Conservation (phyloP, 2,113 vertebrate species). For the Hippolais icterina region DNA sequence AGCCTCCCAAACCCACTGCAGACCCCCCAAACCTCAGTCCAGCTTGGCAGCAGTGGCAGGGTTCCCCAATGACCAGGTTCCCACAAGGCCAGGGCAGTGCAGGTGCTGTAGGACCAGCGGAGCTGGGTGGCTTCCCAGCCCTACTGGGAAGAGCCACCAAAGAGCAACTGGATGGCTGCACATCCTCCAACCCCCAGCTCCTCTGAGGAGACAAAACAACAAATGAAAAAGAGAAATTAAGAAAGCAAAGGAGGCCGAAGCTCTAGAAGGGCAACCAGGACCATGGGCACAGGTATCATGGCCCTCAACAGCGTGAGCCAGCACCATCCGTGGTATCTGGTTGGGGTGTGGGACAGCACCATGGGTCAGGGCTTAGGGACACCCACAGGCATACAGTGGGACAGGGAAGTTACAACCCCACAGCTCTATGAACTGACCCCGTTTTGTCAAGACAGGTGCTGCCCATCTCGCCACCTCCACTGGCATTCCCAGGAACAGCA, state of each 20-base stretch:
- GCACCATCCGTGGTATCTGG: accelerated
- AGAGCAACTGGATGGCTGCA: background rate
- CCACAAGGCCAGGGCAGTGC: background rate
- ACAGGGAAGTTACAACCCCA: background rate
- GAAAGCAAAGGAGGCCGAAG: background rate
- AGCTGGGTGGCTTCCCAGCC: background rate
- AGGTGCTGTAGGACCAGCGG: accelerated
- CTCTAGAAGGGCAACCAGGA: background rate
- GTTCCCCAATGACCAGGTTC: background rate
- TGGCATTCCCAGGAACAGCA: background rate
- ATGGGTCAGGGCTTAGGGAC: background rate
- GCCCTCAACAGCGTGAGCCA: accelerated
- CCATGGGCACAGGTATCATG: accelerated
- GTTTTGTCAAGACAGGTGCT: background rate
- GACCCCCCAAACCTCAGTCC: background rate
- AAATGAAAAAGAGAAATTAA: background rate
- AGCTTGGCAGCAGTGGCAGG: background rate
- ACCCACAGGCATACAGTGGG: background rate
- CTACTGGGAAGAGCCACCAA: background rate
- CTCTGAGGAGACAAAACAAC: background rate
- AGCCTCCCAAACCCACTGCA: background rate
- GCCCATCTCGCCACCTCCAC: accelerated
- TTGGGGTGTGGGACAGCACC: background rate
- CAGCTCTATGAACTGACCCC: background rate
- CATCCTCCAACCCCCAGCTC: background rate